Percentiles rank a stretch among this genome's conserved stretches.
Conservation (phyloP, 2,113 vertebrate species). For the Neomonachus schauinslandi region DNA sequence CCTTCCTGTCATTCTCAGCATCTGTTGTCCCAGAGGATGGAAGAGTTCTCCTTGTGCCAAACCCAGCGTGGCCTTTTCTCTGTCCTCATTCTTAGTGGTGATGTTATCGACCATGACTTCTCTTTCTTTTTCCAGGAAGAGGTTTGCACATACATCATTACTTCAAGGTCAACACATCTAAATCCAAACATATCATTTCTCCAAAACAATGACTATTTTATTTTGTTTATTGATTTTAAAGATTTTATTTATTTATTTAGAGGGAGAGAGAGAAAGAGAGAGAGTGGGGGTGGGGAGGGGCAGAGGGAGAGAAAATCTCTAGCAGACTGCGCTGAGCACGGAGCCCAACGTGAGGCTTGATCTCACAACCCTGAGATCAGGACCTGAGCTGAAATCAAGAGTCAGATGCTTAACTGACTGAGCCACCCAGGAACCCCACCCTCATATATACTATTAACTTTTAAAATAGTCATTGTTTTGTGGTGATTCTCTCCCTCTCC, state of each 20-base stretch:
- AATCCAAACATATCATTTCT: neutral
- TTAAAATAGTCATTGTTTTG: no score
- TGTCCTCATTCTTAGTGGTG: neutral
- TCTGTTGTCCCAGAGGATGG: neutral
- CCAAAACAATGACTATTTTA: neutral
- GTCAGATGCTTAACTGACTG: no score
- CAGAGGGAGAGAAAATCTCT: neutral
- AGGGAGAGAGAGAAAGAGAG: no score
- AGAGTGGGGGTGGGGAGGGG: no score
- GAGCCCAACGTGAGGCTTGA: neutral
- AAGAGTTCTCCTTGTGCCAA: neutral
- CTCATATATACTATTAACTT: no score
- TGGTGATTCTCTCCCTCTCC: no score
- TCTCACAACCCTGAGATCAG: neutral
- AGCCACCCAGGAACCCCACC: no score
- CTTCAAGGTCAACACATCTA: neutral
- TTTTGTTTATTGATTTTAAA: neutral
- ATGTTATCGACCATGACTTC: neutral
- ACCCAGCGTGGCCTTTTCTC: neutral
- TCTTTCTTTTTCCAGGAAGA: neutral
- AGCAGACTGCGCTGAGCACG: neutral
- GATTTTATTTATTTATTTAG: neutral
- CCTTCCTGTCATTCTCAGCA: neutral
- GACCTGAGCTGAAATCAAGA: no score
- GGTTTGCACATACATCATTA: neutral